phyloP scores from a whole-genome alignment of 2,113 vertebrate genomes.

The Pongo pygmaeus region DNA sequence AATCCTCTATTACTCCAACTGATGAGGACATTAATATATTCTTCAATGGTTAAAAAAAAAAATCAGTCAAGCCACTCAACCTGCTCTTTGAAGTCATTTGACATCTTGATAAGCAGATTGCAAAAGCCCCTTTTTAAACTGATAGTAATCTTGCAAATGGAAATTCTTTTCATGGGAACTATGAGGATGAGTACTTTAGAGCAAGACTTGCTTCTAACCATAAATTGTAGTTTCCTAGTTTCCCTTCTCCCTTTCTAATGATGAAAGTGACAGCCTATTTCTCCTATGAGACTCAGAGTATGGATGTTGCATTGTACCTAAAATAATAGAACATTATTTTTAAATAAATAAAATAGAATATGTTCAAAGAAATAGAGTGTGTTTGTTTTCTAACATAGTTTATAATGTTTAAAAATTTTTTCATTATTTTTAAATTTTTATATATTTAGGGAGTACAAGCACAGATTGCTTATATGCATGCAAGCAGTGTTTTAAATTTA shows the following conservation, averaged over 20 bases:
- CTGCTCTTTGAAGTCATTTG: conserved; percentile 66
- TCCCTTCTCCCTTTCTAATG: not conserved
- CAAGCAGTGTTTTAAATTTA: not conserved
- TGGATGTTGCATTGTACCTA: not conserved
- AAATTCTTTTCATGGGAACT: not conserved
- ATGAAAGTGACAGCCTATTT: not conserved
- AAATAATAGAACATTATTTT: not conserved
- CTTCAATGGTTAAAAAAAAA: conserved; percentile 9
- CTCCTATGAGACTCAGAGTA: not conserved
- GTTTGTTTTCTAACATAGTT: not conserved
- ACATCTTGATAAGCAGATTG: conserved; percentile 66
- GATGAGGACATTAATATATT: not conserved
- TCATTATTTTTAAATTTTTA: too few species aligned
- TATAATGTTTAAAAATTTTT: not conserved
- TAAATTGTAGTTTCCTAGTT: not conserved
- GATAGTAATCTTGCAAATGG: conserved; percentile 30
- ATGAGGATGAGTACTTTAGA: not conserved
- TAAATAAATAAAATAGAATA: not conserved
- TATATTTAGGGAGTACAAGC: too few species aligned
- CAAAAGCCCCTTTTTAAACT: conserved; percentile 52
- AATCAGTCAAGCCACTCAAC: not conserved
- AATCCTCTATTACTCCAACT: not conserved
- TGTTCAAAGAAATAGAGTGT: not conserved
- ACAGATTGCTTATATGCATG: too few species aligned
- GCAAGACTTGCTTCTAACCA: not conserved